phyloP scores from a whole-genome alignment of 2,888 invertebrate species.

The Ophion obscuratus region DNA sequence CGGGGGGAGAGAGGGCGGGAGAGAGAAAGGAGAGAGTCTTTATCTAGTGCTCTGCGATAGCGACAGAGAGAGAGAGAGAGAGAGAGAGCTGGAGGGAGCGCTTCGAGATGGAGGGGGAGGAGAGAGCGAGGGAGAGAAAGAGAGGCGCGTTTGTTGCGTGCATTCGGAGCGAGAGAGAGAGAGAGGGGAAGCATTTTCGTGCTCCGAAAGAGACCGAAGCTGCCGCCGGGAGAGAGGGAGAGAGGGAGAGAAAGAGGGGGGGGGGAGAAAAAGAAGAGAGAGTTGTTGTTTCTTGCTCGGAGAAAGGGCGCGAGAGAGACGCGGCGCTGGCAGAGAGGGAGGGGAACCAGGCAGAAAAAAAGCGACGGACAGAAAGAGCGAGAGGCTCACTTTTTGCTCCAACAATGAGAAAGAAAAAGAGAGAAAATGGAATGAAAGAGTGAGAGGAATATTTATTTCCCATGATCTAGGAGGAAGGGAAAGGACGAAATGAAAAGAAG shows the following conservation, averaged over 20 bases:
- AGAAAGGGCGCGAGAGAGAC: conserved; percentile 11
- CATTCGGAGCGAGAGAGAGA: conserved; percentile 16
- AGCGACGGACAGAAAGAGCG: not conserved
- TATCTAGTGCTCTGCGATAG: no score
- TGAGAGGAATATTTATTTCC: conserved; percentile 3
- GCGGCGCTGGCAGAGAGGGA: not conserved
- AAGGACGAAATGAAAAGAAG: conserved; percentile 9
- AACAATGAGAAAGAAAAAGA: not conserved
- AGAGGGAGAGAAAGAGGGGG: no score
- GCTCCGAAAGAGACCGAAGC: not conserved
- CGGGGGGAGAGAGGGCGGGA: conserved; percentile 36
- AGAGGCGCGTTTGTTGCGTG: conserved; percentile 3
- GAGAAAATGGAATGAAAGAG: conserved; percentile 23
- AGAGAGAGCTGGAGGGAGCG: not conserved
- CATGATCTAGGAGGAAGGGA: not conserved
- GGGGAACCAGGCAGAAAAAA: not conserved
- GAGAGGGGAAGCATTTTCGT: conserved; percentile 6
- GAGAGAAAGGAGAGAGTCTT: conserved; percentile 22
- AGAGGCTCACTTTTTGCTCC: not conserved
- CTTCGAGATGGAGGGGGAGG: conserved; percentile 46
- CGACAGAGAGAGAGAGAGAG: conserved; percentile 26
- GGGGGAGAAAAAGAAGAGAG: not conserved
- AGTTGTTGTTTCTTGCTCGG: not conserved
- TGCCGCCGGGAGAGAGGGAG: not conserved
- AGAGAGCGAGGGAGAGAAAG: conserved; percentile 25